These are phyloP conservation scores for Apamea anceps DNA, from an alignment of 2,888 invertebrate species.

Conservation along the genomic window DNA sequence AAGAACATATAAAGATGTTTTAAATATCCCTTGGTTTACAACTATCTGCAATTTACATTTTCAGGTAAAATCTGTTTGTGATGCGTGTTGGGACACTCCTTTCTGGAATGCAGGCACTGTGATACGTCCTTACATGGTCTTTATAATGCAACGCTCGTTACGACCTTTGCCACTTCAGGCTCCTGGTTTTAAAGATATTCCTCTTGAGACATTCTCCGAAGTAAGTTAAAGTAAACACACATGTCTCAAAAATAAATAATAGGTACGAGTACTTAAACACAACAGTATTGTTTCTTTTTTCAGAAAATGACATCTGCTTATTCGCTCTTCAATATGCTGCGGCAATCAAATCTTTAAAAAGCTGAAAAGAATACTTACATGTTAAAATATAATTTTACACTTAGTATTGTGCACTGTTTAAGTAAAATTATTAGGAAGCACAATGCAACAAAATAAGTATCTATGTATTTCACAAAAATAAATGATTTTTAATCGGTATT, in stretches of 20 bases:
- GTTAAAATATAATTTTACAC: neutral
- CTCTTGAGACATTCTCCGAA: conserved; percentile 80
- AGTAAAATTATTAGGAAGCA: neutral
- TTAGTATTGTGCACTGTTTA: neutral
- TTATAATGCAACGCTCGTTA: conserved; percentile 81
- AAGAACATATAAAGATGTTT: neutral
- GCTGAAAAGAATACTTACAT: no score
- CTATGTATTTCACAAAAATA: neutral
- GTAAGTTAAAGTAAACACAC: no score
- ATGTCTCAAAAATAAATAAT: neutral
- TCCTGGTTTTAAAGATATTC: conserved; percentile 79
- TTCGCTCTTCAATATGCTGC: conserved; percentile 43
- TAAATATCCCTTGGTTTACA: neutral
- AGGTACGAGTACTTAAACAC: no score
- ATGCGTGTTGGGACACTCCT: conserved; percentile 78
- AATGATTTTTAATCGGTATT: neutral
- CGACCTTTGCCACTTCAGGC: conserved; percentile 76
- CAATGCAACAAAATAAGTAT: neutral
- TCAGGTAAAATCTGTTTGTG: conserved; percentile 75
- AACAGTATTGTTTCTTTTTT: neutral
- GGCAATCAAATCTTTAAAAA: conserved; percentile 11
- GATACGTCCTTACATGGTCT: conserved; percentile 78
- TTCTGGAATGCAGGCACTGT: conserved; percentile 80
- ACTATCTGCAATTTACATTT: conserved; percentile 13
- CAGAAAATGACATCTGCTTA: conserved; percentile 50